These are phyloP conservation scores for Cerceris ruficornis DNA, from an alignment of 2,888 invertebrate genomes.

Conservation along the genomic window DNA sequence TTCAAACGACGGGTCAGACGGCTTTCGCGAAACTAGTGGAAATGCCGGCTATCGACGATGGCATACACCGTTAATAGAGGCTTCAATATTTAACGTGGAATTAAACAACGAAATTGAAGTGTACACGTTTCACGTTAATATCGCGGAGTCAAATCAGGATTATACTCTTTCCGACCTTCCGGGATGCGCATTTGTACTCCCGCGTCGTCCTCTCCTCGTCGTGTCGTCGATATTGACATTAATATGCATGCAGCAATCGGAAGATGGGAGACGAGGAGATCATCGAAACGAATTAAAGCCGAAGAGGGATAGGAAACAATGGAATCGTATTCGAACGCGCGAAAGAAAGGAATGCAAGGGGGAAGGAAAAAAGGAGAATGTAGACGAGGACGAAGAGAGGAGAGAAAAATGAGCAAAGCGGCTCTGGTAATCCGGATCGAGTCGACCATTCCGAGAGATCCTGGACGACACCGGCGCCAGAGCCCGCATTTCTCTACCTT, in stretches of 20 bases:
- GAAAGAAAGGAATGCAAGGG: not conserved
- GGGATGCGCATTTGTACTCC: too few relatives aligned
- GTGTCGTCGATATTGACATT: too few relatives aligned
- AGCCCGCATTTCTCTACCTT: constrained; percentile 9
- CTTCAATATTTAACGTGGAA: too few relatives aligned
- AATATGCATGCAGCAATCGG: not conserved
- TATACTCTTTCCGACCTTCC: too few relatives aligned
- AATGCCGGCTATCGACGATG: not conserved
- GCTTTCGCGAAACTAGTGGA: not conserved
- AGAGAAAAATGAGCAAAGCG: constrained; percentile 21
- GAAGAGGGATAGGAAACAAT: too few relatives aligned
- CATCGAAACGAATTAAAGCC: constrained; percentile 2
- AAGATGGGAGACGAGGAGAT: not conserved
- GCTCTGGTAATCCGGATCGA: constrained; percentile 43
- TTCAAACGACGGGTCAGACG: not conserved
- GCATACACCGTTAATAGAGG: too few relatives aligned
- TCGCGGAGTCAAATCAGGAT: too few relatives aligned
- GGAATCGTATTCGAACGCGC: too few relatives aligned
- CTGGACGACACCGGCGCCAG: constrained; percentile 6
- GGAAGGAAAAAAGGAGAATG: not conserved
- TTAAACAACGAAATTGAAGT: too few relatives aligned
- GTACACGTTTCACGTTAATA: too few relatives aligned
- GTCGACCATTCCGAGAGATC: constrained; percentile 33
- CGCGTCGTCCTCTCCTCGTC: too few relatives aligned
- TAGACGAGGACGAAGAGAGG: constrained; percentile 23